Base-by-base conservation (phyloP, 2,797 vertebrate species). In the Gadopsis bispinosus region DNA sequence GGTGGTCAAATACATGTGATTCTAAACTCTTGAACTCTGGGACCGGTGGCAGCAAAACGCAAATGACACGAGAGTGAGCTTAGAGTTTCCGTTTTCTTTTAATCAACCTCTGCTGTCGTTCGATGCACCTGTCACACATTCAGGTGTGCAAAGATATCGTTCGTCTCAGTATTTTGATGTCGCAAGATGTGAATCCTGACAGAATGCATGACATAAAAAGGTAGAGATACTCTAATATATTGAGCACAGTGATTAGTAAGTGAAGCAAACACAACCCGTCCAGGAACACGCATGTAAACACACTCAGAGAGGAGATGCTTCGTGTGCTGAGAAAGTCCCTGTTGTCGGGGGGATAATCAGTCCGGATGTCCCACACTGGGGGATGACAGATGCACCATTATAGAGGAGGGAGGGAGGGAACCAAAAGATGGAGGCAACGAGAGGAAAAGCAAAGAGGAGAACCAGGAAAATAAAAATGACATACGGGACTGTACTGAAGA, bases 391-490 rank as follows among this genome's bases (percentile, higher is more conserved):
- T 22, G 77, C 80, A 79, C 76, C 82, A 61, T 77, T 50, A 29
- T 53, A 67, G 54, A 35, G 51, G 45, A 19, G 33, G 61, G 45
- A 51, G 69, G 62, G 74, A 69, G 75, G 81, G 74, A 70, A 74
- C 33, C 43, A 37, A 84, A 69, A 84, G 73, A 82, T 51, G 74
- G 83, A 81, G 76, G 75, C 65, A 65, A 79, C 53, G 16, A 69
- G 72, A 88, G 64, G 75, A 79, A 70, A 84, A 76, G 75, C 77
- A 75, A 83, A 82, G 85, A 82, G 80, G 75, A 83, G 69, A 72
- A 87, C 75, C 84, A 83, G 75, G 50, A 83, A 85, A 86, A 87
- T 72, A 67, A 86, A 87, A 84, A 51, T 60, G 9, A 76, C 35
- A 78, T 19, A 51, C 37, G 48, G 82, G 87, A 77, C 61, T 26